These are phyloP conservation scores for Ovis canadensis DNA, from an alignment of 2,113 vertebrate species.

Conservation along the genomic window DNA sequence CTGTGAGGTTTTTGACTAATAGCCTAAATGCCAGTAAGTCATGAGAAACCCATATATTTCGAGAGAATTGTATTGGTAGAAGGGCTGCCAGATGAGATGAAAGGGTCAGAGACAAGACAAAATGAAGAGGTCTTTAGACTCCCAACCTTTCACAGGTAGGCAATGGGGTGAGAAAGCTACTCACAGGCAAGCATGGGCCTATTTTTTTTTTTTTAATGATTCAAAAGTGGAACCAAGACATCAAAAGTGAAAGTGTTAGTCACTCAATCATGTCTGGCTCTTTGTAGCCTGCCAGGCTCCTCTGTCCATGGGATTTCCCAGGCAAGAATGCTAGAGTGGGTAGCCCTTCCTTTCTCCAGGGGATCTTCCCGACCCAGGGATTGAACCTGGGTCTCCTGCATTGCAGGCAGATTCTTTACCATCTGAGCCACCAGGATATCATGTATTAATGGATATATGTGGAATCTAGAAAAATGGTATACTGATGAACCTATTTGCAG, in stretches of 20 bases:
- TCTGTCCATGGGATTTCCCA: neutral
- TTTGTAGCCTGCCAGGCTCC: neutral
- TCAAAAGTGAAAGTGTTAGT: neutral
- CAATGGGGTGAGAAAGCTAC: neutral
- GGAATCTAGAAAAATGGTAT: neutral
- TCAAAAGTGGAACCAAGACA: neutral
- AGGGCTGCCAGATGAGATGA: neutral
- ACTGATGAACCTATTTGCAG: neutral
- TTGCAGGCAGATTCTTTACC: neutral
- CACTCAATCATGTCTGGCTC: neutral
- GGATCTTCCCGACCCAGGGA: neutral
- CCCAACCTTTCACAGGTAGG: neutral
- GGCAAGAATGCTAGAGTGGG: neutral
- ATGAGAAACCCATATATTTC: neutral
- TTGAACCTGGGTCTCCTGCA: neutral
- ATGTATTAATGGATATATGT: neutral
- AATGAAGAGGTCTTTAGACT: neutral
- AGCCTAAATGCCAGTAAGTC: neutral
- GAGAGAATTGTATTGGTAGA: neutral
- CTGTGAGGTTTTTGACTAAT: neutral
- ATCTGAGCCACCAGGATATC: neutral
- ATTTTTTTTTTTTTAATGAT: neutral
- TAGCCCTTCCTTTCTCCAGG: neutral
- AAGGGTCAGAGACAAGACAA: neutral
- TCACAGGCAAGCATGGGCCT: neutral